Conservation (phyloP, 1,140 invertebrate species). For the Ceratitis capitata region DNA sequence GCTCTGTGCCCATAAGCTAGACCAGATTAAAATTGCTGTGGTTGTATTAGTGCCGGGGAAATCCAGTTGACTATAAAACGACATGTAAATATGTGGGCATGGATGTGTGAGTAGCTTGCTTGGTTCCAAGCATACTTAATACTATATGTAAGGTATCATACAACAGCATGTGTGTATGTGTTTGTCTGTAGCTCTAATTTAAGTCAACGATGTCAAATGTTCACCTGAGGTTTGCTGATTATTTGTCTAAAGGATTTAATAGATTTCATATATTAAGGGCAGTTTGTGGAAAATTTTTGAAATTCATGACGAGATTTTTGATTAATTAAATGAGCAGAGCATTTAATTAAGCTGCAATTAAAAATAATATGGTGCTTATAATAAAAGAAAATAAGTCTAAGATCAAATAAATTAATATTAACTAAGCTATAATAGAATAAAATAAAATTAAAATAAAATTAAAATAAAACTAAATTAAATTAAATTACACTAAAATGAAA, state of each 20-base stretch:
- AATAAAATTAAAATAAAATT: too few species aligned
- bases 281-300: neutral
- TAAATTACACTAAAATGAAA: neutral
- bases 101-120: neutral
- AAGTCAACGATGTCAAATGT: neutral
- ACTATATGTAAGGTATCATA: neutral
- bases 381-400: neutral
- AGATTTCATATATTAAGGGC: neutral
- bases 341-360: neutral
- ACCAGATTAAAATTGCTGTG: slow-evolving; percentile 3
- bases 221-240: neutral
- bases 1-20: neutral
- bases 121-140: neutral
- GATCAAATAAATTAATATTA: too few species aligned
- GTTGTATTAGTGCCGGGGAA: neutral
- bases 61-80: neutral
- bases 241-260: neutral
- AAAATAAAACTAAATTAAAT: too few species aligned
- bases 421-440: too few species aligned
- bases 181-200: neutral
- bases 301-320: neutral
- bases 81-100: neutral
- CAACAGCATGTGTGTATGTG: neutral
- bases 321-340: neutral
- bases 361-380: neutral